phyloP scores from a whole-genome alignment of 2,113 vertebrate species.

The Lichenostomus cassidix region DNA sequence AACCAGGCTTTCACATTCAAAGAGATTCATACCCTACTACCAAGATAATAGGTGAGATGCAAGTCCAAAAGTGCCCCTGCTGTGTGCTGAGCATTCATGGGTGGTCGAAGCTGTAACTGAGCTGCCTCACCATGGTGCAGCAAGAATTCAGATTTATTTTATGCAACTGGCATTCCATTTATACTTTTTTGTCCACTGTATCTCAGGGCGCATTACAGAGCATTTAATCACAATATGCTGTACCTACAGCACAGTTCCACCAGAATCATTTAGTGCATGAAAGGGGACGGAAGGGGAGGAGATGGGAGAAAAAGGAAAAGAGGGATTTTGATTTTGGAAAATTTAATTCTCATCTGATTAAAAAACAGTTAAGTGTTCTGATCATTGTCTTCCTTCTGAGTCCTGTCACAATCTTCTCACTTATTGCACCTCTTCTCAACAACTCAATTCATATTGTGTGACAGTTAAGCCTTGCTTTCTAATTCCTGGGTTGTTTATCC shows the following conservation, averaged over 20 bases:
- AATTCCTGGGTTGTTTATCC: not conserved
- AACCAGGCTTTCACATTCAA: slow-evolving; percentile 53
- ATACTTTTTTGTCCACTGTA: slow-evolving; percentile 21
- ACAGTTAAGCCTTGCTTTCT: not conserved
- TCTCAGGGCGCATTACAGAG: not conserved
- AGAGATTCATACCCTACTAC: slow-evolving; percentile 44
- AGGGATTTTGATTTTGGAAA: not conserved
- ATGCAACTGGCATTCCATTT: slow-evolving; percentile 52
- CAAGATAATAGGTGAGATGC: slow-evolving; percentile 42
- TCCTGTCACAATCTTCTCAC: not conserved
- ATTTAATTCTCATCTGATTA: not conserved
- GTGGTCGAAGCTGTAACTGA: slow-evolving; percentile 40
- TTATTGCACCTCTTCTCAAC: not conserved
- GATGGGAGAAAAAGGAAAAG: not conserved
- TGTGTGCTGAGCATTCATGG: slow-evolving; percentile 36
- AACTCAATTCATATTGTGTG: not conserved
- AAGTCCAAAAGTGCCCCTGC: slow-evolving; percentile 38
- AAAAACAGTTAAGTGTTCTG: not conserved
- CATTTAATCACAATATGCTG: slow-evolving; percentile 25
- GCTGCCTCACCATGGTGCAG: slow-evolving; percentile 31
- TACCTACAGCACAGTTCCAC: slow-evolving; percentile 56
- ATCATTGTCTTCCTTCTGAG: not conserved
- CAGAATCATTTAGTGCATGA: not conserved
- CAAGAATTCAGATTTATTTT: slow-evolving; percentile 64
- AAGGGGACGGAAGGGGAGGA: not conserved